Evolutionary conservation across 92 coral and sea anemone species (phyloP).

Genomic region (Epizoanthus fatuus): DNA sequence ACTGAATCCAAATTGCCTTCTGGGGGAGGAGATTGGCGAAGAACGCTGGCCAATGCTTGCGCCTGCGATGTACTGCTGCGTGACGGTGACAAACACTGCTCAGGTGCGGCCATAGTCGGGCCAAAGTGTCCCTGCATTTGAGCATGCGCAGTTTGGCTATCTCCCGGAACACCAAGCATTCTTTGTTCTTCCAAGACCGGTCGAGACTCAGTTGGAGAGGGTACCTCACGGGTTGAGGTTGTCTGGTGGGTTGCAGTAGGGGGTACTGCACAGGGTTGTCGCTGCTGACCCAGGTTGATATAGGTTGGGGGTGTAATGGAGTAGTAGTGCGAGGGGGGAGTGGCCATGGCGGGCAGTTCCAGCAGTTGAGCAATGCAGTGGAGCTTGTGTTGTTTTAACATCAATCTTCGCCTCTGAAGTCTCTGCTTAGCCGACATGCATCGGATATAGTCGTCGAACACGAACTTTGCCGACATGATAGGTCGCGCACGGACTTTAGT

Average conservation of each 20-base stretch:
- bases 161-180: slow-evolving; percentile 13
- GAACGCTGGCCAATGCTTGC: slow-evolving; percentile 95
- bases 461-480: slow-evolving; percentile 94
- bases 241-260: slow-evolving; percentile 62
- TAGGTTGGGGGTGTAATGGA: slow-evolving; percentile 96
- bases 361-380: slow-evolving; percentile 97
- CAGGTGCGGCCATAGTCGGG: slow-evolving; percentile 85
- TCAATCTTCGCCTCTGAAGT: slow-evolving; percentile 91
- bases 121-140: slow-evolving; percentile 19
- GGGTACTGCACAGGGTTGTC: slow-evolving; percentile 54
- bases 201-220: slow-evolving; percentile 33
- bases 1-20: background rate
- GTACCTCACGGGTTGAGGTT: slow-evolving; percentile 22
- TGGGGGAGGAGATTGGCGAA: slow-evolving; percentile 87
- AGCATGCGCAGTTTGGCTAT: slow-evolving; percentile 18
- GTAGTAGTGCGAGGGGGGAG: slow-evolving; percentile 91
- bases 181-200: slow-evolving; percentile 17
- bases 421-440: slow-evolving; percentile 99
- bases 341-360: slow-evolving; percentile 98
- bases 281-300: slow-evolving; percentile 81
- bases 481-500: slow-evolving; percentile 96
- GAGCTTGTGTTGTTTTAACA: slow-evolving; percentile 95
- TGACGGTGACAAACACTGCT: slow-evolving; percentile 83
- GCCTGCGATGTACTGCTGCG: slow-evolving; percentile 91
- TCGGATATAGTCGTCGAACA: slow-evolving; percentile 99